A percentile compares a stretch with the other conserved stretches of the same genome.
Conservation (phyloP, 1,140 invertebrate species). For the Brachionus asplanchnoidis region DNA sequence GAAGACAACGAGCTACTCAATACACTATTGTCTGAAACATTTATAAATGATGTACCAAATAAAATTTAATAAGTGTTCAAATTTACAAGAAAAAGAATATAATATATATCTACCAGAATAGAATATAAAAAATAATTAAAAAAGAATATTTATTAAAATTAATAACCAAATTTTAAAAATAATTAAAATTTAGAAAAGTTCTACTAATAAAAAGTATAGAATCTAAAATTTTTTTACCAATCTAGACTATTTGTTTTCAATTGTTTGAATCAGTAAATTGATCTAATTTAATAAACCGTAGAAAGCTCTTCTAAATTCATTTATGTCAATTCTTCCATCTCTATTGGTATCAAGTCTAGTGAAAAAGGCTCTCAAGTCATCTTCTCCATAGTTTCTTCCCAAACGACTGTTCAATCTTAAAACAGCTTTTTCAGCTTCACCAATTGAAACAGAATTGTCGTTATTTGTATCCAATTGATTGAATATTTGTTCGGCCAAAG, state of each 20-base stretch:
- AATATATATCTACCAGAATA: too few relatives aligned
- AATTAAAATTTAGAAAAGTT: background rate
- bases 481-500: slow-evolving; percentile 24
- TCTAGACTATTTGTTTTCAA: background rate
- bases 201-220: background rate
- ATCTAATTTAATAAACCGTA: background rate
- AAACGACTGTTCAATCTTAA: slow-evolving; percentile 28
- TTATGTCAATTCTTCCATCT: background rate
- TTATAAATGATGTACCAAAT: too few relatives aligned
- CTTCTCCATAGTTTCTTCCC: slow-evolving; percentile 30
- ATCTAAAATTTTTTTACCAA: background rate
- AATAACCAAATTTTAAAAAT: background rate
- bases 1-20: too few relatives aligned
- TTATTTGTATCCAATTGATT: background rate
- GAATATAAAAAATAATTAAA: too few relatives aligned
- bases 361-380: slow-evolving; percentile 8
- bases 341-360: background rate
- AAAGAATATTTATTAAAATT: background rate
- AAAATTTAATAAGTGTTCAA: too few relatives aligned
- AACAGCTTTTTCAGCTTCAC: slow-evolving; percentile 21
- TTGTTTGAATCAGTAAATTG: background rate
- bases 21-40: too few relatives aligned
- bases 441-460: background rate
- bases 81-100: too few relatives aligned
- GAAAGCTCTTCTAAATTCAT: slow-evolving; percentile 32